Conservation (phyloP, 2,888 invertebrate species). For the Invenusta paracnida region DNA sequence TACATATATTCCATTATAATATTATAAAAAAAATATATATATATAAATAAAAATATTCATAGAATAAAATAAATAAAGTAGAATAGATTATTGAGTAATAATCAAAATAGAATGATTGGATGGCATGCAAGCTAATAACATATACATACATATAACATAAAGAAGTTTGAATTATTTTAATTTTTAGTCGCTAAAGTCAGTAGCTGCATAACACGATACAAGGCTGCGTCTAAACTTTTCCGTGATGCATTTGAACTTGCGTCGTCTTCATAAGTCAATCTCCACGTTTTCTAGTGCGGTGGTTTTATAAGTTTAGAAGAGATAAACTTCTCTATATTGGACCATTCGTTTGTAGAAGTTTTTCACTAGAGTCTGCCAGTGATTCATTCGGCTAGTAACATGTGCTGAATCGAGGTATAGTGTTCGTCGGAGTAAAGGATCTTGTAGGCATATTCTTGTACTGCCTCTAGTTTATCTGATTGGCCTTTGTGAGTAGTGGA, state of each 20-base stretch:
- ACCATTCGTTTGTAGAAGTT: neutral
- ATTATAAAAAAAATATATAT: too few relatives aligned
- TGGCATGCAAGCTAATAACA: neutral
- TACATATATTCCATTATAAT: too few relatives aligned
- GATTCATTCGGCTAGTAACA: neutral
- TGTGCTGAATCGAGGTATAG: neutral
- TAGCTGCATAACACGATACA: neutral
- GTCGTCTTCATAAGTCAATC: neutral
- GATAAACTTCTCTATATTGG: neutral
- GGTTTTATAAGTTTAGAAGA: neutral
- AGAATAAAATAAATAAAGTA: too few relatives aligned
- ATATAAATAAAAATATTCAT: too few relatives aligned
- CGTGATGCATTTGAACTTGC: neutral
- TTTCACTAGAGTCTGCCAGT: neutral
- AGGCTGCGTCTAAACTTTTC: neutral
- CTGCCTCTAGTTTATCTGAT: neutral
- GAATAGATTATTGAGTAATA: too few relatives aligned
- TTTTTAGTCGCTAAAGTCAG: too few relatives aligned
- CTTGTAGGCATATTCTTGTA: neutral
- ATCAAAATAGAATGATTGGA: too few relatives aligned
- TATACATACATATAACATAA: neutral
- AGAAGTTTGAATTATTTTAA: too few relatives aligned
- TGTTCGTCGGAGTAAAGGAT: neutral
- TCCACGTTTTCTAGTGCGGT: neutral
- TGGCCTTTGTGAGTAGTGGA: neutral